Percentiles rank a stretch among this genome's conserved stretches.
phyloP scores from a whole-genome alignment of 2,113 vertebrate species.

The Aspiorhynchus laticeps region DNA sequence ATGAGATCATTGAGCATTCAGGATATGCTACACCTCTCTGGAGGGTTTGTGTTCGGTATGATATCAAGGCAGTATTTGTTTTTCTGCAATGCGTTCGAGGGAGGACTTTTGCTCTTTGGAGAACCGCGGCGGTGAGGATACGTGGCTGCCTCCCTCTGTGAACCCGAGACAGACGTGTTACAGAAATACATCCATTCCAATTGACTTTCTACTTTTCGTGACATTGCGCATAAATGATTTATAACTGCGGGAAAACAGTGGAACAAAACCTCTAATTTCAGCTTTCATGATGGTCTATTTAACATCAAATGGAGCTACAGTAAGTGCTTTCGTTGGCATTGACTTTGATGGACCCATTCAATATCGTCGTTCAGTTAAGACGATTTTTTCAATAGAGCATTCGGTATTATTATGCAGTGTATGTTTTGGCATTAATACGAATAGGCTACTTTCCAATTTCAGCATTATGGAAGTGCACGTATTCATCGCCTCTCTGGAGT shows the following conservation, averaged over 20 bases:
- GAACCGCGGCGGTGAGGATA: constrained; percentile 52
- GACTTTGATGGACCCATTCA: not conserved
- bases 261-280: constrained; percentile 47
- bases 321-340: not conserved
- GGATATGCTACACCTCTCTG: constrained; percentile 65
- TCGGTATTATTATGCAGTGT: not conserved
- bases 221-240: constrained; percentile 68
- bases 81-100: constrained; percentile 61
- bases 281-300: constrained; percentile 8
- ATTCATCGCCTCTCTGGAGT: constrained; percentile 23
- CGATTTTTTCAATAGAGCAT: not conserved
- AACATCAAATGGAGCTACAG: not conserved
- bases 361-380: not conserved
- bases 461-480: not conserved
- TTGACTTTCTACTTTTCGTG: constrained; percentile 74
- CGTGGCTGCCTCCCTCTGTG: constrained; percentile 52
- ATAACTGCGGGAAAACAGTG: constrained; percentile 64
- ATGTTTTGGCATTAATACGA: not conserved
- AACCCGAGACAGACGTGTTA: constrained; percentile 71
- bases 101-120: constrained; percentile 61
- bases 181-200: constrained; percentile 74
- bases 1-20: constrained; percentile 53
- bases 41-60: constrained; percentile 59
- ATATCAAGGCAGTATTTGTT: constrained; percentile 70
- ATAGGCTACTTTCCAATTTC: constrained; percentile 28